Evolutionary conservation across 2,113 vertebrate species (phyloP).

Genomic region (Mirounga angustirostris): DNA sequence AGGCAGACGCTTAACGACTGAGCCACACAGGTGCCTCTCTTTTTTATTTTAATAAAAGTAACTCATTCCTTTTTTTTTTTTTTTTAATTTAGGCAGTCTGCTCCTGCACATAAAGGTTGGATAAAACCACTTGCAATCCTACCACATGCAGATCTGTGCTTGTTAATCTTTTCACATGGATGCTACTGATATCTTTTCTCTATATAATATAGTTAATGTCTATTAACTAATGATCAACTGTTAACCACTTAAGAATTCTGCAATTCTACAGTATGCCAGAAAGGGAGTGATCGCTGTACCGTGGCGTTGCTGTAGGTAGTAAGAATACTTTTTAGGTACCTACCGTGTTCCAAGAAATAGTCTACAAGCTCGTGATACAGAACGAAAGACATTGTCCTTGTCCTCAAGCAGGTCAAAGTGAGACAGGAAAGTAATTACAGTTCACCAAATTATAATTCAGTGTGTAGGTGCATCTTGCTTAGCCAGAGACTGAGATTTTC

Average conservation of each 20-base stretch:
- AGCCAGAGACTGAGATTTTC: constrained; percentile 5
- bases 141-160: neutral
- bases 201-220: neutral
- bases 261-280: neutral
- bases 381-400: neutral
- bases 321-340: neutral
- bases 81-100: neutral
- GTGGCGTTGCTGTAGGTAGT: fast-evolving
- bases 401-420: neutral
- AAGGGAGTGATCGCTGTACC: neutral
- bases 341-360: neutral
- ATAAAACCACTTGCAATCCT: neutral
- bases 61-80: neutral
- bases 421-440: constrained; percentile 9
- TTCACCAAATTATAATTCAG: constrained; percentile 16
- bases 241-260: neutral
- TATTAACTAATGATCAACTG: neutral
- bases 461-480: constrained; percentile 29
- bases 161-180: neutral
- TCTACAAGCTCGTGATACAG: neutral
- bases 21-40: too few species aligned
- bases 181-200: neutral
- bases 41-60: neutral
- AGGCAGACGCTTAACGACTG: too few species aligned
- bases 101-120: neutral